A percentile compares a stretch with the other conserved stretches of the same genome.
phyloP scores from a whole-genome alignment of 2,797 vertebrate species.

The Ptychobarbus kaznakovi region DNA sequence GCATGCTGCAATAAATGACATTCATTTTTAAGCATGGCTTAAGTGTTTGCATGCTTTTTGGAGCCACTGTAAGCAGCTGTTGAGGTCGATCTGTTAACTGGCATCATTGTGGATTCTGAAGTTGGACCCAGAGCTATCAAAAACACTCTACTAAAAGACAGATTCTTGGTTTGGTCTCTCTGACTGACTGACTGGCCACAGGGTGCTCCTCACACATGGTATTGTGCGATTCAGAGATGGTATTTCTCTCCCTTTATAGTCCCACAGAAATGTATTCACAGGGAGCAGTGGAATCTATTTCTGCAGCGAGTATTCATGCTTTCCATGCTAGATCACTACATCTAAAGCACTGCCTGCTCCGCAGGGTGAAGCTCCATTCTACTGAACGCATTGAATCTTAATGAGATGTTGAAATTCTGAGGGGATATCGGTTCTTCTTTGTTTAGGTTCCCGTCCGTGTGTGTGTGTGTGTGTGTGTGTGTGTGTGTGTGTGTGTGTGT shows the following conservation, averaged over 20 bases:
- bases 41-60: conserved; percentile 17
- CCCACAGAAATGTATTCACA: conserved; percentile 3
- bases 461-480: conserved; percentile 21
- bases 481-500: conserved; percentile 16
- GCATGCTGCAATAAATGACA: background rate
- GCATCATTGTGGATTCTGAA: background rate
- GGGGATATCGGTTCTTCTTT: conserved; percentile 5
- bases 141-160: background rate
- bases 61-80: conserved; percentile 5
- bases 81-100: background rate
- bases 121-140: background rate
- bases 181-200: background rate
- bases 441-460: background rate
- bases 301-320: conserved; percentile 26
- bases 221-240: conserved; percentile 15
- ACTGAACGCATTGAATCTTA: background rate
- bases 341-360: conserved; percentile 35
- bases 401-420: conserved; percentile 28
- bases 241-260: conserved; percentile 28
- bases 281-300: conserved; percentile 41
- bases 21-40: background rate
- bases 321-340: conserved; percentile 29
- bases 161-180: background rate
- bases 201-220: background rate
- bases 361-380: background rate